A percentile compares a stretch with the other conserved stretches of the same genome.
Conservation (phyloP, 1,140 invertebrate genomes). For the Panulirus ornatus region DNA sequence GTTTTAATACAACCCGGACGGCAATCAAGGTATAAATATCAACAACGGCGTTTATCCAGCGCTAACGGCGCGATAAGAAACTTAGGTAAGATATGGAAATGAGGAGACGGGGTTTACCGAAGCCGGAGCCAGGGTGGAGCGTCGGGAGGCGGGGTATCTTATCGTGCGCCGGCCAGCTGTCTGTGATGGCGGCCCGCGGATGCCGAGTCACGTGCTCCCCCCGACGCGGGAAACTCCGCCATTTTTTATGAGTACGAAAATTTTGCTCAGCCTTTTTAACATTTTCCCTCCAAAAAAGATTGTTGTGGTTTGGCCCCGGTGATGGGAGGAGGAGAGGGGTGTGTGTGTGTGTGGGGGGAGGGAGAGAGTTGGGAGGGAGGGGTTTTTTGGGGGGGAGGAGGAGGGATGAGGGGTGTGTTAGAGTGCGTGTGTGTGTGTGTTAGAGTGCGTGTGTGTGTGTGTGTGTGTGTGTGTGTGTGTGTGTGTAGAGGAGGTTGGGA, state of each 20-base stretch:
- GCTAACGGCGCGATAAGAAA: background rate
- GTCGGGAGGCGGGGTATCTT: constrained; percentile 65
- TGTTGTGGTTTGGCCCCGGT: constrained; percentile 1
- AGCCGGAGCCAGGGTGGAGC: constrained; percentile 32
- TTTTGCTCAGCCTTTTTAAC: constrained; percentile 65
- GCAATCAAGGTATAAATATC: no score
- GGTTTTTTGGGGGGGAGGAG: background rate
- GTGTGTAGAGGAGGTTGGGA: background rate
- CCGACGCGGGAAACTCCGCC: constrained; percentile 19
- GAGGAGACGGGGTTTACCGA: background rate
- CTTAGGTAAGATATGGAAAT: background rate
- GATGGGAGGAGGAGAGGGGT: background rate
- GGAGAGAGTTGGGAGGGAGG: background rate
- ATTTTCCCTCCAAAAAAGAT: constrained; percentile 48
- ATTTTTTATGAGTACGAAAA: constrained; percentile 63
- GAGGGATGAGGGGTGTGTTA: background rate
- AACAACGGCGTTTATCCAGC: no score
- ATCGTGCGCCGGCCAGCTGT: constrained; percentile 65
- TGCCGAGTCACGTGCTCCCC: constrained; percentile 51
- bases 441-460: background rate
- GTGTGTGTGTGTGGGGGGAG: background rate
- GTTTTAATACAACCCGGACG: no score
- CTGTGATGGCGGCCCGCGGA: constrained; percentile 47
- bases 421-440: background rate
- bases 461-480: background rate